A percentile compares a stretch with the other conserved stretches of the same genome.
Conservation (phyloP, 2,888 invertebrate species). For the Stegophylla sp. region DNA sequence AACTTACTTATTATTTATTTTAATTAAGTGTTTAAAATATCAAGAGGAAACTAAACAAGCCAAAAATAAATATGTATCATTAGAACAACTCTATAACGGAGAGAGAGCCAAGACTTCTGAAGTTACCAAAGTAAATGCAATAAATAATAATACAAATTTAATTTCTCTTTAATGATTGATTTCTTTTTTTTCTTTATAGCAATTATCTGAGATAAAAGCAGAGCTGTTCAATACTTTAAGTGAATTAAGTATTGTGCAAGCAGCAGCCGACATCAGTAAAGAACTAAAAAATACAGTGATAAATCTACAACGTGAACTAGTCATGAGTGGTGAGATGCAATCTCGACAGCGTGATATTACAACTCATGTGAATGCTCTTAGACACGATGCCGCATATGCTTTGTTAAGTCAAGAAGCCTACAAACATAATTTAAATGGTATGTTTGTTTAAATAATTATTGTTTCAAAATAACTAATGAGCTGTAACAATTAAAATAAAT, state of each 20-base stretch:
- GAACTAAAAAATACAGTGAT: conserved; percentile 68
- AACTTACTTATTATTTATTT: not conserved
- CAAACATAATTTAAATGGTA: conserved; percentile 43
- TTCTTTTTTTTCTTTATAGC: conserved; percentile 12
- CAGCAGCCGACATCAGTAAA: conserved; percentile 64
- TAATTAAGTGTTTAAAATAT: conserved; percentile 46
- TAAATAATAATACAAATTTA: too few relatives aligned
- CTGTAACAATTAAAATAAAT: not conserved
- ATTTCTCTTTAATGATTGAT: conserved; percentile 60
- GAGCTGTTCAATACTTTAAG: conserved; percentile 51
- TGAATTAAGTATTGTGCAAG: conserved; percentile 56
- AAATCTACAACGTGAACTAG: conserved; percentile 69
- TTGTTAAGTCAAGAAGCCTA: conserved; percentile 54
- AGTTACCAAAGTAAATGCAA: conserved; percentile 67
- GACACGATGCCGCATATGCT: conserved; percentile 42
- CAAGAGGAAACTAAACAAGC: conserved; percentile 54
- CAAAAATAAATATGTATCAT: conserved; percentile 24
- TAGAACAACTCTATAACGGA: conserved; percentile 47
- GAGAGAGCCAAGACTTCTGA: conserved; percentile 50
- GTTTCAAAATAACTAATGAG: not conserved
- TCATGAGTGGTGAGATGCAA: conserved; percentile 66
- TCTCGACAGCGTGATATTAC: conserved; percentile 47
- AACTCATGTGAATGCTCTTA: conserved; percentile 41
- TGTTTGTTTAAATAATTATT: conserved; percentile 4
- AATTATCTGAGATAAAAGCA: conserved; percentile 54